Base-by-base conservation (phyloP, 1,140 invertebrate species). In the Diabrotica undecimpunctata region DNA sequence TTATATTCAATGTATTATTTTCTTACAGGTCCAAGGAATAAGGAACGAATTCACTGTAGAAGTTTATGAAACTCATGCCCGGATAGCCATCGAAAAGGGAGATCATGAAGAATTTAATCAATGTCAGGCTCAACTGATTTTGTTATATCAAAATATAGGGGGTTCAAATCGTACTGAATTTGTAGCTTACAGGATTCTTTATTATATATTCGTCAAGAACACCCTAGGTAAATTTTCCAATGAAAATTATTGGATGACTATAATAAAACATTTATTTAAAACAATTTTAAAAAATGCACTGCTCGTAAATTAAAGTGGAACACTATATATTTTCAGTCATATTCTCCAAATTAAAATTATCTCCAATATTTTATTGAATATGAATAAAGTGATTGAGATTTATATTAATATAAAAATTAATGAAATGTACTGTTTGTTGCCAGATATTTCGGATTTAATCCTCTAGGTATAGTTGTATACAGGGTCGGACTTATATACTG, bases 21-120 rank as follows among this genome's bases (percentile, higher is more conserved):
- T 10, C 11, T 64, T 79, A 66, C 72, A 93, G 92, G 91, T 98
- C 52, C 97, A 99, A 87, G 94, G 96, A 75, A 88, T 99, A 72
- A 81, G 96, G 72, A 92, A 97, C 83, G 83, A 86, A 65, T 98
- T 99, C 78, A 98, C 96, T 55, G 90, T 98, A 14, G 85, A 93
- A 75, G 97, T 99, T 9, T 99, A 99, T 82, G 97, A 99, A 84
- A 98, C 95, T 3, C 97, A 99, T 84, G 97, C 95, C 8, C 84
- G 95, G 62, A 95, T 99, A 76, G 96, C 96, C 59, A 83, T 99
- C 77, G 96, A 99, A 79, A 97, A 95, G 80, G 93, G 94, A 53
- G 97, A 99, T 78, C 95, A 97, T 79, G 95, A 97, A 79, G 97
- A 99, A 79, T 99, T 98, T 77, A 99, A 99, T 83, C 97, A 99